These are phyloP conservation scores for Erpornis zantholeuca DNA, from an alignment of 2,113 vertebrate species.

Conservation along the genomic window DNA sequence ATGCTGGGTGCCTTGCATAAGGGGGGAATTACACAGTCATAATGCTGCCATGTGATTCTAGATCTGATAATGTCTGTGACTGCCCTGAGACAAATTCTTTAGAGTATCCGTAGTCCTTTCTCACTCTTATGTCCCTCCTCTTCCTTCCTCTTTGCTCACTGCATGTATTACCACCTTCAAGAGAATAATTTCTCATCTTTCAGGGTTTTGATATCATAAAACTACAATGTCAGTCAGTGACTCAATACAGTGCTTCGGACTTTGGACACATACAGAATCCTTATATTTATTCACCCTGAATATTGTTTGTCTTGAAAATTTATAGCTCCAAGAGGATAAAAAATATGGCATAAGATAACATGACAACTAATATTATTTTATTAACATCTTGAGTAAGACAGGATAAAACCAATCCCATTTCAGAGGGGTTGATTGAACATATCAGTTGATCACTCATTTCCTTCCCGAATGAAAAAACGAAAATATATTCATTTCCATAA, in stretches of 20 bases:
- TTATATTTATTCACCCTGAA: background rate
- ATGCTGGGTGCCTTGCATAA: background rate
- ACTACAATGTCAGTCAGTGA: background rate
- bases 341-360: background rate
- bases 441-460: background rate
- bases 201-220: background rate
- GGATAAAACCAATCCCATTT: background rate
- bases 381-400: background rate
- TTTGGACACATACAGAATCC: background rate
- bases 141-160: background rate
- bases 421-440: background rate
- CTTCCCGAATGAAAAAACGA: background rate
- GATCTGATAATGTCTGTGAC: background rate
- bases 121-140: background rate
- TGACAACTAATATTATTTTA: background rate
- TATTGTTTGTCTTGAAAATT: background rate
- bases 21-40: background rate
- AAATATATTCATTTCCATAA: background rate
- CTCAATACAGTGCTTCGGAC: background rate
- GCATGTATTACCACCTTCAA: background rate
- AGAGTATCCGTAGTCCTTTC: background rate
- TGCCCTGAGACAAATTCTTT: background rate
- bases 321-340: background rate
- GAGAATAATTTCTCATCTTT: background rate
- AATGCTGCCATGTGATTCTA: background rate